Conservation (phyloP, 2,888 invertebrate species). For the Epinotia demarniana region DNA sequence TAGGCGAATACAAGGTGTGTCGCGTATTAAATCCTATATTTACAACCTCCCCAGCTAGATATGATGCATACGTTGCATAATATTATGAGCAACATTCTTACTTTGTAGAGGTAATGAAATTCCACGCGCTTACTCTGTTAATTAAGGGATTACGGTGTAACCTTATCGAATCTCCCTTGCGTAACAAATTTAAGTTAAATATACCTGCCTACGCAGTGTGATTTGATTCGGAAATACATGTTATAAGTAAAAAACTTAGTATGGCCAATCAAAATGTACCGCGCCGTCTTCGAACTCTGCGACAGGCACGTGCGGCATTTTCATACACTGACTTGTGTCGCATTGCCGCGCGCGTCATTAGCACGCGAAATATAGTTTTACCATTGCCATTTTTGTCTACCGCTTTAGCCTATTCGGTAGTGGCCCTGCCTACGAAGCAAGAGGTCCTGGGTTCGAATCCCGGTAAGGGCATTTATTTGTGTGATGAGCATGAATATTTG, state of each 20-base stretch:
- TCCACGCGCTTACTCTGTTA: slow-evolving; percentile 15
- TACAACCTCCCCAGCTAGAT: not conserved
- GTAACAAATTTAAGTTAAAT: slow-evolving; percentile 23
- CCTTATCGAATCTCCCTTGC: slow-evolving; percentile 23
- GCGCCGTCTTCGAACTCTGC: no score
- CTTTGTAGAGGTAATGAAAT: slow-evolving; percentile 21
- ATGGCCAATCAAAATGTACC: no score
- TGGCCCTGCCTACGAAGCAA: no score
- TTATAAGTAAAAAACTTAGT: not conserved
- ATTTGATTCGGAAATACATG: not conserved
- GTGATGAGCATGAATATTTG: no score
- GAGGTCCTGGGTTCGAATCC: no score
- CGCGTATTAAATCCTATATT: slow-evolving; percentile 4
- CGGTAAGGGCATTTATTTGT: no score
- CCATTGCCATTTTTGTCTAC: no score
- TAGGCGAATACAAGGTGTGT: not conserved
- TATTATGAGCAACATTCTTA: slow-evolving; percentile 15
- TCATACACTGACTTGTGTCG: no score
- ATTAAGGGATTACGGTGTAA: slow-evolving; percentile 24
- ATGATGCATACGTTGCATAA: slow-evolving; percentile 16
- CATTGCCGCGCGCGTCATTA: no score
- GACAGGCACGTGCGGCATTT: no score
- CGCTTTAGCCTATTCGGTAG: no score
- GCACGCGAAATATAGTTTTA: no score
- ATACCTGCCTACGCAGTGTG: not conserved